These are phyloP conservation scores for Agapornis roseicollis DNA, from an alignment of 2,113 vertebrate genomes.

Conservation along the genomic window DNA sequence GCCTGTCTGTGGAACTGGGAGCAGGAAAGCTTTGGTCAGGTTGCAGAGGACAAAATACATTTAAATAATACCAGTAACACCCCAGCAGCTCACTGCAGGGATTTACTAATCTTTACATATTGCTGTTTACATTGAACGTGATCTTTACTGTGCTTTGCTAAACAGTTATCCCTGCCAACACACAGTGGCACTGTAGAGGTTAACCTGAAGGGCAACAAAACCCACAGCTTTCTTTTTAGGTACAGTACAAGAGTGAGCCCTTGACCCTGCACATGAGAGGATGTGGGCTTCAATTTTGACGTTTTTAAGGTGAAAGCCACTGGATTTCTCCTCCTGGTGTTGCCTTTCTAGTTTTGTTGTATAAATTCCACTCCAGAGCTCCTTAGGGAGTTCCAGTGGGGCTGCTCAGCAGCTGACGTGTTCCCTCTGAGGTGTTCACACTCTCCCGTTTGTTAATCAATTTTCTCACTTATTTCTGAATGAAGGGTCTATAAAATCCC, in stretches of 20 bases:
- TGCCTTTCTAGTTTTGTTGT: not conserved
- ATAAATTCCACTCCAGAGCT: not conserved
- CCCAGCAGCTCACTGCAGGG: not conserved
- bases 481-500: not conserved
- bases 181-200: constrained; percentile 48
- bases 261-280: not conserved
- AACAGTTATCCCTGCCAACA: constrained; percentile 1
- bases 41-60: constrained; percentile 7
- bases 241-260: not conserved
- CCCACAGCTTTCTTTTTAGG: not conserved
- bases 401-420: not conserved
- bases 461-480: not conserved
- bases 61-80: not conserved
- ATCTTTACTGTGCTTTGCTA: not conserved
- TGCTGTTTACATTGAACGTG: not conserved
- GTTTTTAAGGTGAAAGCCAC: not conserved
- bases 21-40: not conserved
- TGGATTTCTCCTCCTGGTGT: not conserved
- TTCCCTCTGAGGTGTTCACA: not conserved
- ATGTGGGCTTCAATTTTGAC: not conserved
- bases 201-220: constrained; percentile 64
- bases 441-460: not conserved
- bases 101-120: not conserved
- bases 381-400: not conserved
- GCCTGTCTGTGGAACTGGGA: not conserved